Evolutionary conservation across 2,888 invertebrate genomes (phyloP).

Genomic region (Sinopyrophorus schimmeli): DNA sequence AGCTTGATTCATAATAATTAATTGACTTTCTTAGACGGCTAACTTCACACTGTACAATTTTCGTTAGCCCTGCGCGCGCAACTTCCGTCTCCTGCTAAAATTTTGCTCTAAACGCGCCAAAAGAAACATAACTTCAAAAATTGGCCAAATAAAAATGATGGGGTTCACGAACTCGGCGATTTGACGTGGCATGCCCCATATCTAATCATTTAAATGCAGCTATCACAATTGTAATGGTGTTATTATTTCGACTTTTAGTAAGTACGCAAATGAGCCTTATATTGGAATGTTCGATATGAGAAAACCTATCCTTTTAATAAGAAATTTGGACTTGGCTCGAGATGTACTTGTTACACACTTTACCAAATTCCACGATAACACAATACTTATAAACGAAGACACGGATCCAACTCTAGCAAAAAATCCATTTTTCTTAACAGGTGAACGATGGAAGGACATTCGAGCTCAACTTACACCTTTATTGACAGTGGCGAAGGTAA

Average conservation of each 20-base stretch:
- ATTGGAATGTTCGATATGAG: constrained; percentile 43
- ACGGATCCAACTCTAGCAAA: constrained; percentile 51
- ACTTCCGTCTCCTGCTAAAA: too few species aligned
- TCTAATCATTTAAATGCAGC: background rate
- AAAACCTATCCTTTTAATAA: constrained; percentile 40
- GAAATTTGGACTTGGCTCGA: constrained; percentile 45
- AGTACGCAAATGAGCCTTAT: background rate
- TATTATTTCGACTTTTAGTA: background rate
- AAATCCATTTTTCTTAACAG: constrained; percentile 52
- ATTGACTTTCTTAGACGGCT: too few species aligned
- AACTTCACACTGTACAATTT: too few species aligned
- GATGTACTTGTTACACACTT: constrained; percentile 48
- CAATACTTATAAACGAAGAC: constrained; percentile 46
- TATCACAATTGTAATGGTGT: background rate
- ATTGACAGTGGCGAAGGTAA: constrained; percentile 52
- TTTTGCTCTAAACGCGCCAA: too few species aligned
- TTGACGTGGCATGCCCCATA: too few species aligned
- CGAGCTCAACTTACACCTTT: constrained; percentile 55
- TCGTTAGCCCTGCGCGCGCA: too few species aligned
- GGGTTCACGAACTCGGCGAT: too few species aligned
- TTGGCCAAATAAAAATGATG: too few species aligned
- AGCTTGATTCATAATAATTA: too few species aligned
- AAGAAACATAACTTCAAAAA: too few species aligned
- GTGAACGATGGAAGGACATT: constrained; percentile 54
- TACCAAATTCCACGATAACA: constrained; percentile 37